Evolutionary conservation across 2,888 invertebrate species (phyloP), one percentile per base, ranked within the genome.

Genomic region (Drosophila anceps): DNA sequence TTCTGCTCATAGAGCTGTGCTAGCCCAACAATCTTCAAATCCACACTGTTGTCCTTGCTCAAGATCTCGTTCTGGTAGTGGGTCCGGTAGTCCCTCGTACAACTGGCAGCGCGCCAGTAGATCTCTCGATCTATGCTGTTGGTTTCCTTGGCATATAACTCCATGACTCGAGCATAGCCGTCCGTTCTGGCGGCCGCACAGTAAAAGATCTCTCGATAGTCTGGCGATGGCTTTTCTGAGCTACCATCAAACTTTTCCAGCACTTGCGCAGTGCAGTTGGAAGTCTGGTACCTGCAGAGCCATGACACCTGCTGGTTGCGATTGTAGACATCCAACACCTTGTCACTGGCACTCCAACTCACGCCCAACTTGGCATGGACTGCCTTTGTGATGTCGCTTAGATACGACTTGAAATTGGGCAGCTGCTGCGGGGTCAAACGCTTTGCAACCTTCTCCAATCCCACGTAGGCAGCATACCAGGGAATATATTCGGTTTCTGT

Each of bases 21-120:
- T 8, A 33, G 31, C 7, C 18, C 50, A 18, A 31, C 18, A 7
- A 50, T 18, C 50, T 50, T 31, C 0, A 50, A 6, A 6, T 31
- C 7, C 31, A 18, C n/a, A 9, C 29, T 29, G 29, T 48, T 29
- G 8, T 15, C 24, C 13, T 72, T 61, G 66, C 64, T 94, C 83
- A 44, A 94, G 81, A 88, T 95, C 93, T 84, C 94, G 93, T 12
- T 90, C 77, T 68, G 94, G 92, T 79, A 95, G 93, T 61, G 79
- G 8, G 92, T 89, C 1, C 96, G 93, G 39, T 92, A 85, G 67
- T 95, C 90, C 27, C 92, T 93, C 0, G 95, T 95, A 86, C 97
- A 97, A 1, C 96, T 96, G 61, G 97, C 92, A 1, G 95, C 94
- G 41, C 92, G 91, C 29, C 96, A 93, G 0, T 97, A 93, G 10